Evolutionary conservation across 2,888 invertebrate genomes (phyloP), one percentile per base, ranked within the genome.

Genomic region (Chalcis sispes): DNA sequence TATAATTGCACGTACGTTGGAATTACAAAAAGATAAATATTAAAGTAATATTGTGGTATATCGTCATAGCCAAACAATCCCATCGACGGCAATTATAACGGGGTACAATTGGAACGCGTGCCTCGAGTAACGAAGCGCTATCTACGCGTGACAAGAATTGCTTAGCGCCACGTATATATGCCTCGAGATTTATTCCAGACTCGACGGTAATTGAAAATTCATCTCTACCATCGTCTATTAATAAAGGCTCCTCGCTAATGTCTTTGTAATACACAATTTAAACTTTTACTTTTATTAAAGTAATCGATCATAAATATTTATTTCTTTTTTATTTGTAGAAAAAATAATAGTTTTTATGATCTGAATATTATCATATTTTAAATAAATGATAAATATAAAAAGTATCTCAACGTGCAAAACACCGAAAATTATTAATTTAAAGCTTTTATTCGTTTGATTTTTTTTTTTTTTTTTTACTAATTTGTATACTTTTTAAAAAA

Each of bases 71-170:
- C 79, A 79, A 73, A 81, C 77, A 79, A 80, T 81, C 80, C 82
- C 79, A 79, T 79, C 81, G 79, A 72, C 77, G 79, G 81, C 83
- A 84, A 85, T 84, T 84, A 82, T 81, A 81, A 82, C 80, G 76
- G 79, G 73, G 79, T 79, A 77, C 80, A 81, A 84, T 81, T 81
- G 81, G 77, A 77, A 75, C 79, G 80, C 82, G 83, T 83, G 84
- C 79, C 72, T 74, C 61, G 81, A 71, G 80, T 82, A 72, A 80
- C 65, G 79, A 82, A 83, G 81, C 79, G 79, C 82, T 77, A 76
- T 78, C 76, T 59, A 79, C 78, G 81, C 83, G 84, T 82, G 83
- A 80, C 79, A 80, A 81, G 80, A 76, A 72, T 75, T 18, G 40
- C 4, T 8, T 56, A 73, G 70, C 25, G 8, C n/a, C n/a, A 36